These are phyloP conservation scores for Callocephalon fimbriatum DNA, from an alignment of 2,113 vertebrate species.

Conservation along the genomic window DNA sequence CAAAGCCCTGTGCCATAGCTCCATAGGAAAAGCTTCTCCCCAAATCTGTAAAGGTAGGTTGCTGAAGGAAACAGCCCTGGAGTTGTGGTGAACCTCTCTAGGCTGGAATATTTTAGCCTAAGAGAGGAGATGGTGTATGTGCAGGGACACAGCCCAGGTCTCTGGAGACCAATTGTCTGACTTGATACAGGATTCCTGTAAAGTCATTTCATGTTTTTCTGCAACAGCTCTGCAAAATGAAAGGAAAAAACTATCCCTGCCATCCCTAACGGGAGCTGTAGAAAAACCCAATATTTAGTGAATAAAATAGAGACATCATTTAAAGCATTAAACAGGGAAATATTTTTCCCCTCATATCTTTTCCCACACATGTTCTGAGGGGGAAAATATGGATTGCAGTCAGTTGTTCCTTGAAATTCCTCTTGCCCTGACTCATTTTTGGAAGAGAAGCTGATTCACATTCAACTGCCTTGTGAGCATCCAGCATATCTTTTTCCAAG, in stretches of 20 bases:
- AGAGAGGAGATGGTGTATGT: background rate
- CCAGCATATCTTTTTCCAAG: background rate
- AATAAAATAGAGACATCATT: background rate
- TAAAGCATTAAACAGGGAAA: background rate
- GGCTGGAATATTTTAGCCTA: background rate
- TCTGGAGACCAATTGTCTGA: background rate
- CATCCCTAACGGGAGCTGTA: background rate
- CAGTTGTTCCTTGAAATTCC: conserved; percentile 17
- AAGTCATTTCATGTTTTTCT: background rate
- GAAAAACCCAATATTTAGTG: background rate
- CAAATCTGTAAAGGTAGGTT: rapidly evolving
- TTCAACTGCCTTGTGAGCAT: background rate
- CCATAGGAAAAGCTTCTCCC: background rate
- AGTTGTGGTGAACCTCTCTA: background rate
- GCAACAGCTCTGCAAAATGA: background rate
- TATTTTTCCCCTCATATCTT: background rate
- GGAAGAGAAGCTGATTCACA: background rate
- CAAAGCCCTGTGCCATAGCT: background rate
- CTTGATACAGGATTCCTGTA: background rate
- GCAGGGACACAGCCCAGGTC: background rate
- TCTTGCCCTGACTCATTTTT: conserved; percentile 17
- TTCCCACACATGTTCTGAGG: background rate
- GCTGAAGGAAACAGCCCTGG: background rate
- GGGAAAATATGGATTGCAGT: background rate
- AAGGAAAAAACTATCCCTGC: background rate